These are phyloP conservation scores for Calliphora vomitoria DNA, from an alignment of 2,888 invertebrate genomes.

Conservation along the genomic window DNA sequence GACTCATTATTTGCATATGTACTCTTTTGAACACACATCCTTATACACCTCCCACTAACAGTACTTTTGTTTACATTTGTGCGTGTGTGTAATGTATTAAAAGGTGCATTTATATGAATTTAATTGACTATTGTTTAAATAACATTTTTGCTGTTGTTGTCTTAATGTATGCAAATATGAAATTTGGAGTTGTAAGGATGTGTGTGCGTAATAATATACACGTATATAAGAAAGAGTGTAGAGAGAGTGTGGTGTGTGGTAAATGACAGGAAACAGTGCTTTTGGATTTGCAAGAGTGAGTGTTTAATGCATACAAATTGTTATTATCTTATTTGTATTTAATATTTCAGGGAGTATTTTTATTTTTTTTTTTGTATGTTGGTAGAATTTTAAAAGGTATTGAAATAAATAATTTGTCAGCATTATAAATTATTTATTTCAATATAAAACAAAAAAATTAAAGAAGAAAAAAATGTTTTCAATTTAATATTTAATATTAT, in stretches of 20 bases:
- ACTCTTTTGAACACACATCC: not conserved
- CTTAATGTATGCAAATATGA: conserved; percentile 29
- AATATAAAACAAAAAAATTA: too few relatives aligned
- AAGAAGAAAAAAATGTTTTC: not conserved
- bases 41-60: not conserved
- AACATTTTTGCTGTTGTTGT: conserved; percentile 32
- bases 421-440: too few relatives aligned
- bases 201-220: not conserved
- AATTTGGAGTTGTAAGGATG: not conserved
- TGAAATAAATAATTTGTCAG: not conserved
- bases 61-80: conserved; percentile 8
- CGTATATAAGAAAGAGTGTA: not conserved
- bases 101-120: conserved; percentile 61
- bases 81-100: not conserved
- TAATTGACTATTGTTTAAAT: conserved; percentile 70
- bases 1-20: conserved; percentile 37
- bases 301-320: conserved; percentile 12
- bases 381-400: not conserved
- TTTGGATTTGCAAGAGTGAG: not conserved
- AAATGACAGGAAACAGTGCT: conserved; percentile 5
- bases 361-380: not conserved
- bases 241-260: conserved; percentile 17
- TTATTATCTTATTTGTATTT: not conserved
- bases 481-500: too few relatives aligned
- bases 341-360: not conserved